Evolutionary conservation across 1,140 invertebrate species (phyloP), one percentile per base, ranked within the genome.

Genomic region (Drosophila mojavensis): DNA sequence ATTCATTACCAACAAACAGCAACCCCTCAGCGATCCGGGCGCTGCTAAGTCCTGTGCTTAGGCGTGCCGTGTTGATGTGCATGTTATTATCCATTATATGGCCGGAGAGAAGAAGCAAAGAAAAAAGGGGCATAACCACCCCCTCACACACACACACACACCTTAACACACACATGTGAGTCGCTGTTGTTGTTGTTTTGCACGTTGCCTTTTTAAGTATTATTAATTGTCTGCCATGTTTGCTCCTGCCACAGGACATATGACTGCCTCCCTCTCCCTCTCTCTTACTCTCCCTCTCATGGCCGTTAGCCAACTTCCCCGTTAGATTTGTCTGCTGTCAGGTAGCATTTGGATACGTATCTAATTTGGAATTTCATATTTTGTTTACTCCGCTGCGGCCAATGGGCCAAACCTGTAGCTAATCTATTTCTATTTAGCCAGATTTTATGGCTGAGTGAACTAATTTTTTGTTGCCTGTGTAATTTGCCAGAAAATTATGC

Each of bases 201-300:
- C 50, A 55, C 50, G 45, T 62, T 75, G 78, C 80, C 71, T 73
- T 81, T 88, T 89, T 90, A 89, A 84, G 84, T 85, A 89, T 89
- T 89, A 89, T 89, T 89, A 89, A 89, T 89, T 89, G 81, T 84
- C 78, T 90, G 62, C 63, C 85, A 71, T 84, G 80, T 67, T 76
- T 73, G 71, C 73, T 39, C 59, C 50, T 62, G 76, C 83, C 83
- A 64, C 83, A 88, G 79, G 83, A 83, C 68, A 78, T 83, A 60
- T 67, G 58, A 45, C n/a, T 24, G 20, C 1, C 20, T 24, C 3
- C 20, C 20, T 24, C 20, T 24, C 20, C 20, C 20, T 24, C 20
- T 24, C 20, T 24, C 20, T 24, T 2, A 1, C 20, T 24, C 20
- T 24, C 20, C 2, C 20, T 24, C 20, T 2, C 17, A 17, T 24